phyloP scores from a whole-genome alignment of 2,113 vertebrate genomes.

The Planiliza haematocheilus region DNA sequence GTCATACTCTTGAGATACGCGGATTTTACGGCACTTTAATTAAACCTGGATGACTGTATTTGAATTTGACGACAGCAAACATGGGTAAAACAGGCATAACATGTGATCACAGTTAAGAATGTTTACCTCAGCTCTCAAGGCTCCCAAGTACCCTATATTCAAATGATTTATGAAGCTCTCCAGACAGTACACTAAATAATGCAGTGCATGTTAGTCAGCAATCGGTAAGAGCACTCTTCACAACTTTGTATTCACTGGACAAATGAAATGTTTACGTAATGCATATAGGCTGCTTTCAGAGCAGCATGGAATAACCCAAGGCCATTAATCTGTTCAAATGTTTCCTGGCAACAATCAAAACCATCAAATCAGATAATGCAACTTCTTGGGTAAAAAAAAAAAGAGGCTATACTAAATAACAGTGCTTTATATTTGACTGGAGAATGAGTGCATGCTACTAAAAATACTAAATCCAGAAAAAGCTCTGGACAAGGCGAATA shows the following conservation, averaged over 20 bases:
- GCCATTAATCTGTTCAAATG: constrained; percentile 62
- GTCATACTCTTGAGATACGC: background rate
- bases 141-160: background rate
- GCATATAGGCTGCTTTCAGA: constrained; percentile 31
- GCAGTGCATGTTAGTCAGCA: constrained; percentile 29
- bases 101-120: background rate
- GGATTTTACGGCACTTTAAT: background rate
- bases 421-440: constrained; percentile 1
- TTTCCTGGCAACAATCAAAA: constrained; percentile 57
- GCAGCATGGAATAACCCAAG: constrained; percentile 44
- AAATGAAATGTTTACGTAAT: constrained; percentile 52
- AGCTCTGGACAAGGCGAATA: background rate
- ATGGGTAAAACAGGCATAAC: background rate
- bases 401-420: too few relatives aligned
- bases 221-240: constrained; percentile 20
- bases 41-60: background rate
- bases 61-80: background rate
- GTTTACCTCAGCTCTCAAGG: background rate
- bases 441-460: background rate
- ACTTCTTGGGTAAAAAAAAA: constrained; percentile 19
- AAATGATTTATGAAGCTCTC: constrained; percentile 26
- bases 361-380: constrained; percentile 39
- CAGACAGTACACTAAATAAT: constrained; percentile 21
- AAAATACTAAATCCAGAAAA: background rate
- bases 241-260: constrained; percentile 36